Evolutionary conservation across 2,113 vertebrate genomes (phyloP).

Genomic region (Lagopus leucura): DNA sequence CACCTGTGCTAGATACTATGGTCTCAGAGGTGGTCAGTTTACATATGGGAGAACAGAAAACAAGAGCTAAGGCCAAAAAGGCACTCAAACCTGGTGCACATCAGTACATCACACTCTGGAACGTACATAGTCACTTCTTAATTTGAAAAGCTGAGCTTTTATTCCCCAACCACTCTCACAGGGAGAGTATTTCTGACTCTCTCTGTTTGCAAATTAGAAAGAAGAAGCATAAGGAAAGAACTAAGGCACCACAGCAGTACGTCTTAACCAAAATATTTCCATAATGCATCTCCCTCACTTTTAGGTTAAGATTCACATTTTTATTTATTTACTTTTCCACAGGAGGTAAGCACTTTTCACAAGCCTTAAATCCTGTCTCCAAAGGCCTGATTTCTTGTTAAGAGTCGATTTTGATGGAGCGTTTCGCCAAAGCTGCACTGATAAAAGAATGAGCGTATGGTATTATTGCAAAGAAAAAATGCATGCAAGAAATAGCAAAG

Average conservation of each 20-base stretch:
- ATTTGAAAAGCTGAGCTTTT: not conserved
- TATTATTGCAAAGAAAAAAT: not conserved
- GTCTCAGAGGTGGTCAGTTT: not conserved
- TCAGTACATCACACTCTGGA: not conserved
- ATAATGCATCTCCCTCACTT: accelerated
- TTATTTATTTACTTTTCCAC: accelerated
- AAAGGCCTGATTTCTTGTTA: accelerated
- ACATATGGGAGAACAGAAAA: not conserved
- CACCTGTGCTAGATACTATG: not conserved
- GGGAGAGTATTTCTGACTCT: not conserved
- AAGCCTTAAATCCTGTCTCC: not conserved
- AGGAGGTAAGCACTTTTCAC: not conserved
- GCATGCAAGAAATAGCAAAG: not conserved
- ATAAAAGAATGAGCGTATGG: accelerated
- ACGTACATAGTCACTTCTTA: not conserved
- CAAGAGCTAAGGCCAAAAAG: not conserved
- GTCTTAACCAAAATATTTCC: not conserved
- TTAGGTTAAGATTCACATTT: not conserved
- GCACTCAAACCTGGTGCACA: not conserved
- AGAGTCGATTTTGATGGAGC: accelerated
- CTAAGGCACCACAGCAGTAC: not conserved
- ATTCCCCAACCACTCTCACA: not conserved
- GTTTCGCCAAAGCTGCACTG: not conserved
- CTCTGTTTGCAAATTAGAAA: not conserved
- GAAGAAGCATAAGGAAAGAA: not conserved